A percentile compares a stretch with the other conserved stretches of the same genome.
These are phyloP conservation scores for Myathropa florea DNA, from an alignment of 2,888 invertebrate species.

Conservation along the genomic window DNA sequence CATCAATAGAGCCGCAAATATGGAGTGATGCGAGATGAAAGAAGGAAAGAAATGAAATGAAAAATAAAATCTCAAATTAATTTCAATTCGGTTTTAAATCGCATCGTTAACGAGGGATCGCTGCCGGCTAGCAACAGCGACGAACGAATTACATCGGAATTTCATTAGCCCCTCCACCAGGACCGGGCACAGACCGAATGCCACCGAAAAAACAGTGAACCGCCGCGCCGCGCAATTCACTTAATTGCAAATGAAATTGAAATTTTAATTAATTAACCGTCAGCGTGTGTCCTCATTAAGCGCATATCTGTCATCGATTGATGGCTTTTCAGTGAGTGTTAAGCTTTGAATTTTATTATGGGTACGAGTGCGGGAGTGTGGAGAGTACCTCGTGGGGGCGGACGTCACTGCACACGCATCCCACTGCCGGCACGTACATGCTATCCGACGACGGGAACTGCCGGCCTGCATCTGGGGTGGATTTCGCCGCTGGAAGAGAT, in stretches of 20 bases:
- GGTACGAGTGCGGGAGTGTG: not conserved
- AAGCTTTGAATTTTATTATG: conserved; percentile 17
- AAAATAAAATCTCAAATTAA: conserved; percentile 40
- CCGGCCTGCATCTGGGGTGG: conserved; percentile 28
- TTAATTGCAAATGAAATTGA: conserved; percentile 43
- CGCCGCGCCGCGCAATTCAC: not conserved
- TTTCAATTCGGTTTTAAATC: conserved; percentile 36
- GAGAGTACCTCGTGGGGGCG: not conserved
- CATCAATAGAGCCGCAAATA: not conserved
- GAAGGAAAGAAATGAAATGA: not conserved
- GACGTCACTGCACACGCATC: not conserved
- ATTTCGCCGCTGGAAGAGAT: conserved; percentile 34
- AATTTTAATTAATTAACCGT: conserved; percentile 61
- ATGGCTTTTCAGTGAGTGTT: conserved; percentile 1
- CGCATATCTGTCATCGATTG: conserved; percentile 36
- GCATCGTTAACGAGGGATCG: conserved; percentile 44
- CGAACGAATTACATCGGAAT: conserved; percentile 37
- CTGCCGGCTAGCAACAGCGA: conserved; percentile 1
- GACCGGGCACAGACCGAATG: not conserved
- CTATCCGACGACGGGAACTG: conserved; percentile 43
- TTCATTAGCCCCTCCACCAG: conserved; percentile 33
- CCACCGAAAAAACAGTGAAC: not conserved
- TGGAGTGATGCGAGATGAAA: not conserved
- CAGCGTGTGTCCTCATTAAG: conserved; percentile 41
- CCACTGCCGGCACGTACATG: conserved; percentile 53